Percentiles rank a stretch among this genome's conserved stretches.
These are phyloP conservation scores for Balanococcus diminutus DNA, from an alignment of 2,888 invertebrate species.

Conservation along the genomic window DNA sequence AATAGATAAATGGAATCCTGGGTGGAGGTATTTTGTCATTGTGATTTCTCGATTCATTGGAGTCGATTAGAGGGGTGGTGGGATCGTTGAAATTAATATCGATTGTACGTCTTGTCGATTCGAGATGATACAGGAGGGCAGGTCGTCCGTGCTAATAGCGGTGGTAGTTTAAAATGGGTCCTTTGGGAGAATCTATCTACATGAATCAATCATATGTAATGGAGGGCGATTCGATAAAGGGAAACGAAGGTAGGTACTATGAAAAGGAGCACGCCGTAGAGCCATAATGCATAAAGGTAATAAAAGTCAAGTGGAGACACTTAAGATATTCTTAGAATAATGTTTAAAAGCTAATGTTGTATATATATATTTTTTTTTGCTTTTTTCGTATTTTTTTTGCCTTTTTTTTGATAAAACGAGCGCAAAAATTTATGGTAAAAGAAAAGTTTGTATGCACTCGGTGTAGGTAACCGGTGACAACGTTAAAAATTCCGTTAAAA, in stretches of 20 bases:
- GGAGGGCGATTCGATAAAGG: conserved; percentile 10
- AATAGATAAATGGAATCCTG: not conserved
- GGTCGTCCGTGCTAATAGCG: not conserved
- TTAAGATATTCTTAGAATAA: not conserved
- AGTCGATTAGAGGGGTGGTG: not conserved
- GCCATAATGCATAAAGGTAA: not conserved
- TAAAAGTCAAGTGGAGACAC: conserved; percentile 31
- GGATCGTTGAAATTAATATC: not conserved
- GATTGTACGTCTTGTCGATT: not conserved
- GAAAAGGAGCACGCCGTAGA: not conserved
- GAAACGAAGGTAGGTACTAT: not conserved
- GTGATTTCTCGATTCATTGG: not conserved
- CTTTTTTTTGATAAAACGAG: not conserved
- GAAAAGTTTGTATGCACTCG: not conserved
- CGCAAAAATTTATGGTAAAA: not conserved
- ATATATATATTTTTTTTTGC: not conserved
- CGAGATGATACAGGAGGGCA: not conserved
- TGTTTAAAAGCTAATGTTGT: not conserved
- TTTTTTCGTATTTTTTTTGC: not conserved
- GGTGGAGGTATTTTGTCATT: not conserved
- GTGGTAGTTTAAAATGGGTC: not conserved
- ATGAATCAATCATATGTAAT: conserved; percentile 26
- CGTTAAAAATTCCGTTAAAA: not conserved
- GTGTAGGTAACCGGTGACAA: not conserved
- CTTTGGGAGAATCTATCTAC: not conserved